Evolutionary conservation across 2,888 invertebrate species (phyloP).

Genomic region (Stegana nigrithorax): DNA sequence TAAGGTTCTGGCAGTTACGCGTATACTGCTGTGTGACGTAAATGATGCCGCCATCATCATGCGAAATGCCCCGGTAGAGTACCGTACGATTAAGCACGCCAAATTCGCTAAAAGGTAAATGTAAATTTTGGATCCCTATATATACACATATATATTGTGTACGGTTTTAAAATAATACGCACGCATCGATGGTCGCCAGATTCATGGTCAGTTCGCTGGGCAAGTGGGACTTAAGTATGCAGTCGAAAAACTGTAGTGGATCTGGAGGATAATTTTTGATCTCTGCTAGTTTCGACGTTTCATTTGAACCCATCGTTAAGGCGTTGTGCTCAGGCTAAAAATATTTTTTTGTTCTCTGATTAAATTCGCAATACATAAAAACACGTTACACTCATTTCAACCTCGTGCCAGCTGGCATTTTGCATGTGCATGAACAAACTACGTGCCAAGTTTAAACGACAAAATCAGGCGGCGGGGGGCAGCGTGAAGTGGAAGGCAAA

Average conservation of each 20-base stretch:
- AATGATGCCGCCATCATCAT: constrained; percentile 42
- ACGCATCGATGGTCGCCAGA: constrained; percentile 62
- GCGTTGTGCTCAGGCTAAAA: not conserved
- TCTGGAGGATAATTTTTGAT: constrained; percentile 45
- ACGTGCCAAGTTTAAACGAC: constrained; percentile 20
- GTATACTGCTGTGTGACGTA: constrained; percentile 61
- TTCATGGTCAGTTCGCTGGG: constrained; percentile 47
- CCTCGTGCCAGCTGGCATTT: too few relatives aligned
- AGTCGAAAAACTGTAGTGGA: constrained; percentile 52
- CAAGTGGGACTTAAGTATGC: not conserved
- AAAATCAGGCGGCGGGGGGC: too few relatives aligned
- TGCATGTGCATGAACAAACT: constrained; percentile 32
- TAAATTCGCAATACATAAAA: not conserved
- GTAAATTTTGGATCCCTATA: not conserved
- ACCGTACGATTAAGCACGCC: constrained; percentile 62
- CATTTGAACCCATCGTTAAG: constrained; percentile 21
- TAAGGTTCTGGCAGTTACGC: constrained; percentile 57
- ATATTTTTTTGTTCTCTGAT: not conserved
- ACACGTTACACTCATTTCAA: too few relatives aligned
- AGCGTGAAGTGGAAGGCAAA: too few relatives aligned
- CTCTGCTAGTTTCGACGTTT: constrained; percentile 38
- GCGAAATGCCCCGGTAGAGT: constrained; percentile 55
- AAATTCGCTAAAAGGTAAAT: constrained; percentile 45
- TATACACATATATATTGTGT: not conserved
- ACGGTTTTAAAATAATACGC: constrained; percentile 1